Evolutionary conservation across 1,140 invertebrate species (phyloP).

Genomic region (Neodiprion virginianus): DNA sequence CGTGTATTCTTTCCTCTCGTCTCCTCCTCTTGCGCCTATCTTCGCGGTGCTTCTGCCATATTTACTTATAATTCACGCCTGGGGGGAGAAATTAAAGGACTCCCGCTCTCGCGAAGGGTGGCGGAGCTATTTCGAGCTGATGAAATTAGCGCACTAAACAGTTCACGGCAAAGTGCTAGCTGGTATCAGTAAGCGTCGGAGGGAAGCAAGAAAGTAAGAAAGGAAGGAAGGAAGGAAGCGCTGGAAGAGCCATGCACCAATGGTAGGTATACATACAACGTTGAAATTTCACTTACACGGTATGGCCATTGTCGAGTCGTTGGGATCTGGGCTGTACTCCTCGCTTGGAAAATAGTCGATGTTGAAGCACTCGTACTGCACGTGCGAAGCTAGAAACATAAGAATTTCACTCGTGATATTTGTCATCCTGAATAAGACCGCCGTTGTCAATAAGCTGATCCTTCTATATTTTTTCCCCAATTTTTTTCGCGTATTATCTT

Average conservation of each 20-base stretch:
- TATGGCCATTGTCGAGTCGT: slow-evolving; percentile 87
- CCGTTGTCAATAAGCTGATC: not conserved
- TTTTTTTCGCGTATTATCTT: not conserved
- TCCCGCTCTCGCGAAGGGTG: too few species aligned
- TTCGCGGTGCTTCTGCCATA: too few species aligned
- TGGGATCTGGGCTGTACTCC: slow-evolving; percentile 83
- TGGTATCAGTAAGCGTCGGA: too few species aligned
- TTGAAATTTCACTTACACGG: slow-evolving; percentile 75
- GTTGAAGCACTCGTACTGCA: slow-evolving; percentile 73
- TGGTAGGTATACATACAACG: slow-evolving; percentile 5
- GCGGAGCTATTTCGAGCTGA: too few species aligned
- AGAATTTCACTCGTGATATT: not conserved
- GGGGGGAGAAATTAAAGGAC: too few species aligned
- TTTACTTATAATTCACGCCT: too few species aligned
- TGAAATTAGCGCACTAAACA: too few species aligned
- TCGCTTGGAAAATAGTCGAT: slow-evolving; percentile 88
- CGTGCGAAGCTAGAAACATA: slow-evolving; percentile 38
- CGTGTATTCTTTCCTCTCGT: too few species aligned
- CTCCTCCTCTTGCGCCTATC: too few species aligned
- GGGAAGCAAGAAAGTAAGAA: too few species aligned
- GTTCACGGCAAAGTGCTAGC: too few species aligned
- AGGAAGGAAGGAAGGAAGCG: too few species aligned
- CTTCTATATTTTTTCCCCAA: not conserved
- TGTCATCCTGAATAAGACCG: not conserved
- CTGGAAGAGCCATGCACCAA: not conserved